phyloP scores from a whole-genome alignment of 2,113 vertebrate genomes.

The Rhynchomys soricoides region DNA sequence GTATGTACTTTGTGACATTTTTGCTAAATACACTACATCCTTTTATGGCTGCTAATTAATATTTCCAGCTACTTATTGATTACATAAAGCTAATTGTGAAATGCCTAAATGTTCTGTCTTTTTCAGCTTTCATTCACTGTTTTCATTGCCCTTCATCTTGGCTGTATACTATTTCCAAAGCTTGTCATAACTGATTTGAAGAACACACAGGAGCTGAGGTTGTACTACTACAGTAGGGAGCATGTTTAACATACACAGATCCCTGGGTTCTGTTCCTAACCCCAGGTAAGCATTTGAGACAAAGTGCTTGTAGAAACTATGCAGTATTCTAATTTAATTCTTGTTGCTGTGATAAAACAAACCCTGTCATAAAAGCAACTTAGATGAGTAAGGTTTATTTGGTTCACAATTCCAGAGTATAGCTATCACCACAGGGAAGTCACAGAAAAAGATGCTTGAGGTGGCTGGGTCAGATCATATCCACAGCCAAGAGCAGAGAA shows the following conservation, averaged over 20 bases:
- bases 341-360: not conserved
- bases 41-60: conserved; percentile 1
- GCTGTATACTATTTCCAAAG: not conserved
- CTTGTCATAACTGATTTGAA: not conserved
- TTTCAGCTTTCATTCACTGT: conserved; percentile 15
- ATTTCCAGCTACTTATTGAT: conserved; percentile 34
- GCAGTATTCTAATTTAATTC: not conserved
- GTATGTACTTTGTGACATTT: not conserved
- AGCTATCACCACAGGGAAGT: not conserved
- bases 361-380: not conserved
- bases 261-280: not conserved
- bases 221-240: not conserved
- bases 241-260: not conserved
- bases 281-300: not conserved
- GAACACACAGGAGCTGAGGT: not conserved
- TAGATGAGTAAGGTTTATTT: not conserved
- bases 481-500: not conserved
- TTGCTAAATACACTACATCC: not conserved
- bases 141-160: not conserved
- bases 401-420: not conserved
- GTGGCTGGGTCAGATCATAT: not conserved
- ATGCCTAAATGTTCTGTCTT: not conserved
- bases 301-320: not conserved
- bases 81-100: not conserved
- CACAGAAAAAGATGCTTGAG: not conserved